Base-by-base conservation (phyloP, 1,140 invertebrate species). In the Daktulosphaira vitifoliae region DNA sequence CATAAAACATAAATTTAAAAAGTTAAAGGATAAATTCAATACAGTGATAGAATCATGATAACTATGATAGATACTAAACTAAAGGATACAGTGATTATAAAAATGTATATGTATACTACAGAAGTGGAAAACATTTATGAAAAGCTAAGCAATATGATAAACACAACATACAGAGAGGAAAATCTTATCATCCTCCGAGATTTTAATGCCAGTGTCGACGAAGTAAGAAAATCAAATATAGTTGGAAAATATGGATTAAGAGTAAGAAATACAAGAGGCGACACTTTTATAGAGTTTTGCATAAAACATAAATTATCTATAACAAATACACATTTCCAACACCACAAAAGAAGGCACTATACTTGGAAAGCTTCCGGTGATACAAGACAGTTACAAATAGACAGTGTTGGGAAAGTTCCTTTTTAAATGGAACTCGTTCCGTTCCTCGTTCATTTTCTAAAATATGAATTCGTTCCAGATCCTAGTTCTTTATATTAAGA, bases 321-420 rank as follows among this genome's bases (percentile, higher is more conserved):
- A 22, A 25, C 33, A 33, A 65, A 65, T 26, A 33, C 48, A 7
- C 69, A 62, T 26, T 74, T 71, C 65, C 68, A 73, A 66, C 23
- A 71, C 53, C 71, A 66, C 16, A 66, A 68, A 4, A 52, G 71
- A 54, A 59, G 69, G 22, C 38, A 72, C 22, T 73, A 72, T 29
- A 74, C 71, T 3, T 72, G 71, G 70, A 73, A 69, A 23, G 73
- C 70, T 15, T 71, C 72, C 22, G 33, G 29, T n/a, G 69, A 73
- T 66, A 69, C 16, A 13, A 65, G 73, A 9, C 46, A 71, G 65
- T 73, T 73, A 48, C 72, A 73, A 66, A 74, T 74, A 53, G 71
- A 74, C 51, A 74, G 67, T 46, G n/a, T n/a, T n/a, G n/a, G n/a
- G n/a, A n/a, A n/a, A n/a, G n/a, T n/a, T n/a, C n/a, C n/a, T n/a